A percentile compares a stretch with the other conserved stretches of the same genome.
Conservation (phyloP, 1,140 invertebrate genomes). For the Achroia grisella region DNA sequence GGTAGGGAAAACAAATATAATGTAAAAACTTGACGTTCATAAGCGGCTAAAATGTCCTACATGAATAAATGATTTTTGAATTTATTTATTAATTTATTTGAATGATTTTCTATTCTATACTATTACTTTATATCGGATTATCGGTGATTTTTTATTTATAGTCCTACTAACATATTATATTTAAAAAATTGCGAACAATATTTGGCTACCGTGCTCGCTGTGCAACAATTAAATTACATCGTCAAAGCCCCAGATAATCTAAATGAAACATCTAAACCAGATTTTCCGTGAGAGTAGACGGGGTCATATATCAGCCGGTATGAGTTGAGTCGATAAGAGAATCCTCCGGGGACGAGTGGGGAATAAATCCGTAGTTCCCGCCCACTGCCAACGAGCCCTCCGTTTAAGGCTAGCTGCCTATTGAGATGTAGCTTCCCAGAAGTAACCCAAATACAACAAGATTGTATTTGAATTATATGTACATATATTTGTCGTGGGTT, state of each 20-base stretch:
- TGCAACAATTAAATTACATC: conserved; percentile 7
- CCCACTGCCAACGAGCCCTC: neutral
- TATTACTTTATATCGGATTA: too few relatives aligned
- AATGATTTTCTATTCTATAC: too few relatives aligned
- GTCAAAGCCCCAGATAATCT: conserved; percentile 7
- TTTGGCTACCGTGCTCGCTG: too few relatives aligned
- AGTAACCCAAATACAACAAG: too few relatives aligned
- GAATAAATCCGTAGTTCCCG: conserved; percentile 6
- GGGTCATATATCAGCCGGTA: conserved; percentile 10
- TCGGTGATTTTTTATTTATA: too few relatives aligned
- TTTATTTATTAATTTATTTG: too few relatives aligned
- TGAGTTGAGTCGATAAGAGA: conserved; percentile 13
- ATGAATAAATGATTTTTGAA: too few relatives aligned
- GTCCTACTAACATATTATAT: too few relatives aligned
- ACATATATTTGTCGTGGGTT: neutral
- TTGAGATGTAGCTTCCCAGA: neutral
- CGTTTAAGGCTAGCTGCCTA: neutral
- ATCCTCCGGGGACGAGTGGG: conserved; percentile 9
- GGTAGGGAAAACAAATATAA: too few relatives aligned
- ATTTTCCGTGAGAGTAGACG: conserved; percentile 9
- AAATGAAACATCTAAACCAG: conserved; percentile 16
- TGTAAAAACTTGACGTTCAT: too few relatives aligned
- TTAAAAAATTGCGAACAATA: too few relatives aligned
- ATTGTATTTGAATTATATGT: neutral
- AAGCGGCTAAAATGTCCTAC: too few relatives aligned